Evolutionary conservation across 2,113 vertebrate species (phyloP).

Genomic region (Buteo buteo): DNA sequence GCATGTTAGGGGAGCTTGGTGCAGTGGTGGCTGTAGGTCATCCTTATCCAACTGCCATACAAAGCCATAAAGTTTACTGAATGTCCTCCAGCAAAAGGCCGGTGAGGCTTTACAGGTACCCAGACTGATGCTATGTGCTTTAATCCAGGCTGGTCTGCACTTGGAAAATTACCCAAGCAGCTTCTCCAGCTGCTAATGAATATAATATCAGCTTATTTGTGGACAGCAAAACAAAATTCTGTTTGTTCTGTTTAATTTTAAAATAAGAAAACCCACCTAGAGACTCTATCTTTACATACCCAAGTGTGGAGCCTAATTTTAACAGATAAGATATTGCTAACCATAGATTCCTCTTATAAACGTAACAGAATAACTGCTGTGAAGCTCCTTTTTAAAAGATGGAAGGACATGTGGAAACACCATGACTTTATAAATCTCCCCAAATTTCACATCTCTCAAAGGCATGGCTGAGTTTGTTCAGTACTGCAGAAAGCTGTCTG

Average conservation of each 20-base stretch:
- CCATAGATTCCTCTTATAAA: background rate
- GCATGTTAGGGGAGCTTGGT: background rate
- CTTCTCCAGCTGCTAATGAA: background rate
- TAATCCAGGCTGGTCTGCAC: background rate
- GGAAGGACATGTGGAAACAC: background rate
- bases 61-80: background rate
- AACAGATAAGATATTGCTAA: background rate
- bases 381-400: background rate
- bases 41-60: background rate
- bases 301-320: background rate
- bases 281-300: background rate
- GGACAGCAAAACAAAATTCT: background rate
- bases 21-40: background rate
- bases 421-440: background rate
- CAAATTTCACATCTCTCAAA: background rate
- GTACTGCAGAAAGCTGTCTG: background rate
- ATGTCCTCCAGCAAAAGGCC: background rate
- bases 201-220: background rate
- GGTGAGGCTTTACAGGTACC: background rate
- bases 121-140: background rate
- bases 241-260: background rate
- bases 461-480: background rate
- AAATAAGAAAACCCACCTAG: background rate
- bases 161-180: background rate
- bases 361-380: background rate